Conservation (phyloP, 2,113 vertebrate genomes). For the Sinocyclocheilus anophthalmus region DNA sequence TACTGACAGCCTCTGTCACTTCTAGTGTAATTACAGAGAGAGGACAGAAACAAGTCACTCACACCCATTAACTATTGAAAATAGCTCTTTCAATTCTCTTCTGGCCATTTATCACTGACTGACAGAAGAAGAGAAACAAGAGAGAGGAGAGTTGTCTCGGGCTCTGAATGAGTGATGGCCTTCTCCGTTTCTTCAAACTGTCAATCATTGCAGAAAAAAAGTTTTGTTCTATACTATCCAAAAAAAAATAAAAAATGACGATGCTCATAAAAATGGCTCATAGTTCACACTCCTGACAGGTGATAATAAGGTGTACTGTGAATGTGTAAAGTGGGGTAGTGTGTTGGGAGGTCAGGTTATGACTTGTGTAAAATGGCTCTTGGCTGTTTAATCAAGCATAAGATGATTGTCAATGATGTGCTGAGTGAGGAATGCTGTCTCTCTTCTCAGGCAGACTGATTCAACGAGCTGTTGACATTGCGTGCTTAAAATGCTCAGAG, state of each 20-base stretch:
- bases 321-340: constrained; percentile 17
- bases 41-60: constrained; percentile 44
- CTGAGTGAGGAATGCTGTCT: constrained; percentile 58
- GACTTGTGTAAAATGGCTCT: constrained; percentile 45
- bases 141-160: neutral
- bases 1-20: constrained; percentile 48
- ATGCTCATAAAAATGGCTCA: neutral
- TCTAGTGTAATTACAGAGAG: constrained; percentile 49
- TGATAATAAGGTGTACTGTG: neutral
- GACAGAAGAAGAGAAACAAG: neutral
- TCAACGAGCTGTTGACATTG: neutral
- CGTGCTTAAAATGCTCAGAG: neutral
- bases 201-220: neutral
- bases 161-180: neutral
- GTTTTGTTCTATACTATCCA: neutral
- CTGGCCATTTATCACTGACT: constrained; percentile 3
- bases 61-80: constrained; percentile 29
- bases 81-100: constrained; percentile 7
- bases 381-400: constrained; percentile 57
- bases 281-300: neutral
- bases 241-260: neutral
- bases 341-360: constrained; percentile 35
- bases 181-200: neutral
- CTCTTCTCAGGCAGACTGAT: neutral
- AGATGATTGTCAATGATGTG: constrained; percentile 47